Percentiles rank a stretch among this genome's conserved stretches.
phyloP scores from a whole-genome alignment of 2,888 invertebrate genomes.

The Scaeva pyrastri region DNA sequence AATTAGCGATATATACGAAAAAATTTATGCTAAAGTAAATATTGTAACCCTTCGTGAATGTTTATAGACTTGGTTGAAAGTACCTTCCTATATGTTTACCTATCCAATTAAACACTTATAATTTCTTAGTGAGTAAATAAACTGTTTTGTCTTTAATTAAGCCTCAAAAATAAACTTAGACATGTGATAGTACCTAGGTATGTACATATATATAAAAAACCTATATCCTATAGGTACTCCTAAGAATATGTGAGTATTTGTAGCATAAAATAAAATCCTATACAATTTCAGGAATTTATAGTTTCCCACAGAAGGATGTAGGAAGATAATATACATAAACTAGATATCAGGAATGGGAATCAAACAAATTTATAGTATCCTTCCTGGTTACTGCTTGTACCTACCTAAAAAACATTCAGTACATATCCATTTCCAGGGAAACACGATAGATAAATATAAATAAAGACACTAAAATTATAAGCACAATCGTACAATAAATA shows the following conservation, averaged over 20 bases:
- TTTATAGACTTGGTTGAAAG: too few species aligned
- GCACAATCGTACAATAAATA: slow-evolving; percentile 48
- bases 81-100: too few species aligned
- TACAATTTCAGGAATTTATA: neutral
- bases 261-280: neutral
- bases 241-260: neutral
- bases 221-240: too few species aligned
- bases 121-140: too few species aligned
- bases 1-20: too few species aligned
- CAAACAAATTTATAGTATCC: slow-evolving; percentile 36
- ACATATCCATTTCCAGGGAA: neutral
- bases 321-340: slow-evolving; percentile 21
- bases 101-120: too few species aligned
- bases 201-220: too few species aligned
- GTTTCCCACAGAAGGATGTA: slow-evolving; percentile 14
- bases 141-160: too few species aligned
- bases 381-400: slow-evolving; percentile 21
- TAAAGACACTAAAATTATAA: neutral
- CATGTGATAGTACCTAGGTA: too few species aligned
- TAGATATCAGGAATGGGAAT: slow-evolving; percentile 37
- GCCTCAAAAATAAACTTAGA: too few species aligned
- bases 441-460: slow-evolving; percentile 11
- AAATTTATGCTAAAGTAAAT: too few species aligned
- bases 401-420: neutral
- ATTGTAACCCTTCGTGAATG: too few species aligned